Percentiles rank a stretch among this genome's conserved stretches.
phyloP scores from a whole-genome alignment of 2,888 invertebrate species.

The Agonopterix heracliana region DNA sequence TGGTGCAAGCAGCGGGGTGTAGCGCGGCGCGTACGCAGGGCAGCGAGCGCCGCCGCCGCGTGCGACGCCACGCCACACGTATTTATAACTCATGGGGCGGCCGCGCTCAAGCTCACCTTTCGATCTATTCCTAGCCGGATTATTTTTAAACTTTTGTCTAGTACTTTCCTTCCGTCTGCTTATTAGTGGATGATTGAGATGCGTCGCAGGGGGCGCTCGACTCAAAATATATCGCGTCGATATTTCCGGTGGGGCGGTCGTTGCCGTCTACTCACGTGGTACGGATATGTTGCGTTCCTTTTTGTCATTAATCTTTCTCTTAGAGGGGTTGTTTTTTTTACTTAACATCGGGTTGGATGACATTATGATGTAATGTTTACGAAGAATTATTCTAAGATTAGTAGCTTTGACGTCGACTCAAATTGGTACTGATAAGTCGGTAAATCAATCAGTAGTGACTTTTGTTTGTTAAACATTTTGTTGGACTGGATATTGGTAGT shows the following conservation, averaged over 20 bases:
- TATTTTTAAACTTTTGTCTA: constrained; percentile 75
- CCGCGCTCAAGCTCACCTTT: constrained; percentile 71
- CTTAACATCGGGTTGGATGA: not conserved
- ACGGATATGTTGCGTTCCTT: constrained; percentile 26
- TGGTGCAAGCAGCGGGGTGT: constrained; percentile 14
- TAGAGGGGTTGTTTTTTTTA: not conserved
- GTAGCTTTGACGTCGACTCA: too few relatives aligned
- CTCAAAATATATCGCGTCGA: constrained; percentile 55
- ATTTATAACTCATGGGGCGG: constrained; percentile 65
- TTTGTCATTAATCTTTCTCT: constrained; percentile 29
- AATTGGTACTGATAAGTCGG: too few relatives aligned
- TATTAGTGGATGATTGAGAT: constrained; percentile 73
- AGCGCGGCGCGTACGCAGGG: constrained; percentile 28
- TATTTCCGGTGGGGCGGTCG: constrained; percentile 53
- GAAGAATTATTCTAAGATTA: not conserved
- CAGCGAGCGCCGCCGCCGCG: constrained; percentile 17
- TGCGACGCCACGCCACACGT: constrained; percentile 34
- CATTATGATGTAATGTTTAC: not conserved
- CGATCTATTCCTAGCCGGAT: constrained; percentile 62
- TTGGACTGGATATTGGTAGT: too few relatives aligned
- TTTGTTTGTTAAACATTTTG: too few relatives aligned
- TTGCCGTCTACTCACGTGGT: constrained; percentile 39
- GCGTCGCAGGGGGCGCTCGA: constrained; percentile 71
- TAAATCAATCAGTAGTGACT: too few relatives aligned
- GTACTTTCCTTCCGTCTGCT: constrained; percentile 72